Evolutionary conservation across 2,888 invertebrate species (phyloP).

Genomic region (Aphrophora alni): DNA sequence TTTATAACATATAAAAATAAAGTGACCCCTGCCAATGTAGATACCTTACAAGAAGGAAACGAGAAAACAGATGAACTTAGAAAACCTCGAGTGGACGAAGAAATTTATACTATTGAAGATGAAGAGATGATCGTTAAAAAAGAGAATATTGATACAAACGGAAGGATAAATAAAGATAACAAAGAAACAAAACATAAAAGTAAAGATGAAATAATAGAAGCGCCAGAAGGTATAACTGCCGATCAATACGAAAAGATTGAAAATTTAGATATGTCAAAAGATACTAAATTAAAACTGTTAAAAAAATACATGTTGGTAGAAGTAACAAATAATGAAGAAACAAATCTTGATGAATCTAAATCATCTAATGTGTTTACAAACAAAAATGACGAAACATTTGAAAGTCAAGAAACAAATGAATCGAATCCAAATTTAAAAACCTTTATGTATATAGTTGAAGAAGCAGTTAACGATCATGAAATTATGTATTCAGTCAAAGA

Average conservation of each 20-base stretch:
- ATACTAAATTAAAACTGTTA: not conserved
- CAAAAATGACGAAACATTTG: not conserved
- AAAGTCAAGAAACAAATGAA: no score
- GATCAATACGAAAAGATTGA: not conserved
- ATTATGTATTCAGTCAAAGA: not conserved
- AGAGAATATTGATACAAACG: not conserved
- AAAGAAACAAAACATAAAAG: not conserved
- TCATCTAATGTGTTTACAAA: no score
- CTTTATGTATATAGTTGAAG: not conserved
- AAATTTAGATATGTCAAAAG: not conserved
- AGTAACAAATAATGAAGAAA: not conserved
- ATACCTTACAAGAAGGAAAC: no score
- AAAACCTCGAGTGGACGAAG: no score
- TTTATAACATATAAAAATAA: no score
- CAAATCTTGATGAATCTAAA: no score
- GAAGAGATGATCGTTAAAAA: not conserved
- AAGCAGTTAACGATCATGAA: not conserved
- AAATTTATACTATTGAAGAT: no score
- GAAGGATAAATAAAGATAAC: not conserved
- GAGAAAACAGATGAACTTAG: no score
- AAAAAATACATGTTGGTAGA: not conserved
- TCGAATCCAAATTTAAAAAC: not conserved
- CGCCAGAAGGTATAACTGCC: not conserved
- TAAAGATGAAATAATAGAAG: not conserved
- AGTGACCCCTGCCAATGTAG: no score